Base-by-base conservation (phyloP, 1,140 invertebrate genomes). In the Steinernema khuongi region DNA sequence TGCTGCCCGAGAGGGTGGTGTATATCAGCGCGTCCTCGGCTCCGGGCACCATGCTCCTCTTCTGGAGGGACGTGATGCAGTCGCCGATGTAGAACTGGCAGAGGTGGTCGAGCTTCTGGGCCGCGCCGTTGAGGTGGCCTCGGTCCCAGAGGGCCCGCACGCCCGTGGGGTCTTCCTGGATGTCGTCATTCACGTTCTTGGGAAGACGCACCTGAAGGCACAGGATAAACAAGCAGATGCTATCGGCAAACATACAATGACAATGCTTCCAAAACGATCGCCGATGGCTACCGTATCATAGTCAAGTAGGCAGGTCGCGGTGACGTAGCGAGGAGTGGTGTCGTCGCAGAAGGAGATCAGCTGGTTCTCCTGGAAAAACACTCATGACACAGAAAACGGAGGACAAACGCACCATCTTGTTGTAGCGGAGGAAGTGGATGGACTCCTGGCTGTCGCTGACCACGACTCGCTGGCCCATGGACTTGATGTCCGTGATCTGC, bases 231-330 rank as follows among this genome's bases (percentile, higher is more conserved):
- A 22, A 66, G 26, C 0, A 67, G 41, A n/a, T n/a, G 41, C 41
- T 17, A n/a, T 50, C 17, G 18, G 72, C 17, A 69, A 33, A 83
- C 81, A 76, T 71, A 85, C 81, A 70, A 84, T 81, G 22, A 82
- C 67, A n/a, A 99, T 89, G 85, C 97, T 99, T n/a, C 96, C 97
- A 89, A 98, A 99, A 86, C 98, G 98, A 86, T 99, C 97, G 1
- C 93, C 93, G 33, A 92, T 91, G 0, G 94, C 95, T 28, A 97
- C 91, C 1, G 96, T 98, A 81, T 96, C 93, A 81, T 96, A 98
- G 88, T 99, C 97, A 18, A 99, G 86, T n/a, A 98, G 88, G 79
- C 91, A 91, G 0, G 92, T 92, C 31, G 92, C 91, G 0, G 95
- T 97, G 0, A 98, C 91, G 93, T 94, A 99, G 68, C 96, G 88